phyloP scores from a whole-genome alignment of 2,888 invertebrate species.

The Cheiracanthium punctorium region DNA sequence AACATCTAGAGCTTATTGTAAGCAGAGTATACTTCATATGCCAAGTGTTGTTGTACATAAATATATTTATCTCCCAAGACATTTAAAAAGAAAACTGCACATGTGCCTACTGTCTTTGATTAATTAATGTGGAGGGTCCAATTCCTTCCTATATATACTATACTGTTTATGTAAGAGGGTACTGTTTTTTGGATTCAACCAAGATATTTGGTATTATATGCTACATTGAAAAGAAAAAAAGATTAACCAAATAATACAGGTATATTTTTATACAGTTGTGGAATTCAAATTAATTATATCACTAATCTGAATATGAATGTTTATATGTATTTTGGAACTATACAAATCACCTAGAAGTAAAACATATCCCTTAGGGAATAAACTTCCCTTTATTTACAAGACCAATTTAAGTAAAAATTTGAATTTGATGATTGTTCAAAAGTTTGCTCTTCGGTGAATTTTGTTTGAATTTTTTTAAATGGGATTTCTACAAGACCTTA shows the following conservation, averaged over 20 bases:
- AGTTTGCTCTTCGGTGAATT: too few relatives aligned
- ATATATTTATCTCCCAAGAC: slow-evolving; percentile 42
- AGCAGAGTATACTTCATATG: slow-evolving; percentile 63
- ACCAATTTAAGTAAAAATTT: too few relatives aligned
- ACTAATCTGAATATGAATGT: slow-evolving; percentile 5
- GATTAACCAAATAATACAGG: slow-evolving; percentile 18
- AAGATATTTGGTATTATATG: slow-evolving; percentile 27
- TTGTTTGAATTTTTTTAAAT: too few relatives aligned
- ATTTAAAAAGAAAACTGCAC: slow-evolving; percentile 60
- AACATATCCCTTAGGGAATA: slow-evolving; percentile 4
- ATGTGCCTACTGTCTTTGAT: slow-evolving; percentile 56
- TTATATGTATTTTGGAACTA: slow-evolving; percentile 5
- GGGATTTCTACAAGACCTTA: too few relatives aligned
- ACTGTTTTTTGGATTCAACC: slow-evolving; percentile 5
- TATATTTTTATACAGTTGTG: slow-evolving; percentile 60
- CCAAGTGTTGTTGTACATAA: slow-evolving; percentile 58
- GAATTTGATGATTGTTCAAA: too few relatives aligned
- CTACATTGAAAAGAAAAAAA: background rate
- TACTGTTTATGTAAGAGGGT: background rate
- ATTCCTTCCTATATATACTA: slow-evolving; percentile 22
- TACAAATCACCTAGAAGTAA: background rate
- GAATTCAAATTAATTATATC: slow-evolving; percentile 11
- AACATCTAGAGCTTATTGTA: slow-evolving; percentile 66
- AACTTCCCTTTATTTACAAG: background rate
- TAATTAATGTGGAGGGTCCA: slow-evolving; percentile 47